phyloP scores from a whole-genome alignment of 2,113 vertebrate genomes.

The Ciconia maguari region DNA sequence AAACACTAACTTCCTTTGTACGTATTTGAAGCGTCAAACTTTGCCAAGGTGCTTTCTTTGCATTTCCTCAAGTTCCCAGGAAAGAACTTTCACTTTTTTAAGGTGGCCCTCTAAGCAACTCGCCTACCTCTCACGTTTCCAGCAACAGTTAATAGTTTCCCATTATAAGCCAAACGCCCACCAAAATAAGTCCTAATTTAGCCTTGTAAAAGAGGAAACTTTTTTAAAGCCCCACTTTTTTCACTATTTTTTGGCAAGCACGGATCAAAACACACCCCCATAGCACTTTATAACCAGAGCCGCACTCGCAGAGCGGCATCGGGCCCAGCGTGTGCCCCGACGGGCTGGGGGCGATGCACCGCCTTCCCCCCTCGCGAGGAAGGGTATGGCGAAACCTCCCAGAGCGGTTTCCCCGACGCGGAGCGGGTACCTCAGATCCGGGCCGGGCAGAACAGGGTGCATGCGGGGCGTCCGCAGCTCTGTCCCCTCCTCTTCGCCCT shows the following conservation, averaged over 20 bases:
- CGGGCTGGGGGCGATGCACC: accelerated
- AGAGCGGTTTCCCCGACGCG: neutral
- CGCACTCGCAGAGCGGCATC: accelerated
- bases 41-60: neutral
- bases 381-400: neutral
- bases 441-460: neutral
- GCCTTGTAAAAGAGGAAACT: accelerated
- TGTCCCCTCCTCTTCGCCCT: neutral
- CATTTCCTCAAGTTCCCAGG: neutral
- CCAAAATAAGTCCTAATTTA: accelerated
- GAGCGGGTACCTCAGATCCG: slow-evolving; percentile 61
- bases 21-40: neutral
- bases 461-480: neutral
- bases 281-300: accelerated
- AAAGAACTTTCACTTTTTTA: neutral
- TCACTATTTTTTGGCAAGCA: neutral
- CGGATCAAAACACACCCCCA: accelerated
- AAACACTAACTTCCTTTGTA: neutral
- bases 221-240: neutral
- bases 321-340: neutral
- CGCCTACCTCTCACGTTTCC: accelerated
- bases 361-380: accelerated
- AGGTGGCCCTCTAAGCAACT: neutral
- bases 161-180: neutral
- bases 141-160: neutral